Evolutionary conservation across 2,888 invertebrate genomes (phyloP), one percentile per base, ranked within the genome.

Genomic region (Venustoraphidia nigricollis): DNA sequence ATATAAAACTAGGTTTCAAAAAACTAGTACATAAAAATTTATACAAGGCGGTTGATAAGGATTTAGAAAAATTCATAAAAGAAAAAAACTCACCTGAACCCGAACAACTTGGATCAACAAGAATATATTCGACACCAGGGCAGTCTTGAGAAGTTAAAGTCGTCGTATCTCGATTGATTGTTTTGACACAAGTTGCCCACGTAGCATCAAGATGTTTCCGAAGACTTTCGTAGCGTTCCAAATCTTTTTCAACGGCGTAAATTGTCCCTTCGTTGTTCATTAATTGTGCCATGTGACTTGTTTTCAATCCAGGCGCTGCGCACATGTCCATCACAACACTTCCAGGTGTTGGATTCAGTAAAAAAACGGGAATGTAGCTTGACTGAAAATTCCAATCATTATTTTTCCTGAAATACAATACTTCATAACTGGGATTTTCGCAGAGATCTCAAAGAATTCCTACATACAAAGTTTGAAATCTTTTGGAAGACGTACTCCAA

Each of bases 251-350:
- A 9, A 90, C 78, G 0, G 96, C 90, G 64, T 82, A 85, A 9
- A 96, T 74, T 55, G 69, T 78, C 1, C 90, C 90, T 57, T 76
- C 67, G 62, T 94, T 87, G 45, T 81, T 68, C 66, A 95, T 77
- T 11, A 82, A 69, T 10, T 91, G 85, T 10, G 95, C 92, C 3
- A 94, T 65, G 60, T 95, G 92, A 10, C 89, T 81, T 1, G 94
- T 88, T 69, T 95, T 95, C 85, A 91, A 95, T 38, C 98, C 98
- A 0, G 98, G 98, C 1, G 98, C 97, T 1, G 97, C 92, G 65
- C 98, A 98, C 78, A 92, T 86, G 65, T 98, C 98, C 50, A 98
- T 64, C 2, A 90, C 83, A 1, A 71, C 69, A 53, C 84, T 77
- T 9, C 84, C 86, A 1, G 79, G 66, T 1, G 78, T 68, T 1